phyloP scores from a whole-genome alignment of 2,888 invertebrate genomes.

The Troglohyphantes excavatus region DNA sequence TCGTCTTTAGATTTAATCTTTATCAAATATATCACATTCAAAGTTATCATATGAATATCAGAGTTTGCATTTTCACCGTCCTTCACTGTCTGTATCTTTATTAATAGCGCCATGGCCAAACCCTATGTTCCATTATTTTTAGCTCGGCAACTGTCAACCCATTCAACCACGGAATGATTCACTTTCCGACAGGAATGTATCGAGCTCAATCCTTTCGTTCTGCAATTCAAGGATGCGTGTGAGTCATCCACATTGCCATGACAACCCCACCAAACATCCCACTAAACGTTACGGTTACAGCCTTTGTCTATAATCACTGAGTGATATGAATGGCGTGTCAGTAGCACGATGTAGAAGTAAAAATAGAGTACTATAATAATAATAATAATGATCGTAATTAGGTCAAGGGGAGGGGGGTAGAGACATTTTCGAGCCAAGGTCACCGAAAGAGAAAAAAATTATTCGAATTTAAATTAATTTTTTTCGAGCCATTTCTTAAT shows the following conservation, averaged over 20 bases:
- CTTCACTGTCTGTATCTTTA: too few relatives aligned
- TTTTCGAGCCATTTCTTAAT: too few relatives aligned
- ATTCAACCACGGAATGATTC: background rate
- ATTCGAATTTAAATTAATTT: background rate
- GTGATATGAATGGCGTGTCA: conserved; percentile 2
- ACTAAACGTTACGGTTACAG: background rate
- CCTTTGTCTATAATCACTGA: conserved; percentile 29
- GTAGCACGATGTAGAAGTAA: background rate
- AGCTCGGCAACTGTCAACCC: background rate
- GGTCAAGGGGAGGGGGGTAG: background rate
- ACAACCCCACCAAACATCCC: conserved; percentile 34
- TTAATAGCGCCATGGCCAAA: too few relatives aligned
- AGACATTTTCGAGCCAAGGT: background rate
- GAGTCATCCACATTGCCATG: conserved; percentile 37
- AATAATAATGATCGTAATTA: background rate
- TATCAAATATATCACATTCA: too few relatives aligned
- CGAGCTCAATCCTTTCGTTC: conserved; percentile 32
- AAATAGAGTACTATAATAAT: background rate
- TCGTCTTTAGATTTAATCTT: too few relatives aligned
- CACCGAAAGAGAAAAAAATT: background rate
- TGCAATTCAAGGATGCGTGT: conserved; percentile 41
- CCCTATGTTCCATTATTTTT: too few relatives aligned
- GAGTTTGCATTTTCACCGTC: too few relatives aligned
- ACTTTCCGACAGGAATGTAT: background rate
- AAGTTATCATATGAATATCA: too few relatives aligned